These are phyloP conservation scores for Microplitis demolitor DNA, from an alignment of 1,140 invertebrate genomes.

Conservation along the genomic window DNA sequence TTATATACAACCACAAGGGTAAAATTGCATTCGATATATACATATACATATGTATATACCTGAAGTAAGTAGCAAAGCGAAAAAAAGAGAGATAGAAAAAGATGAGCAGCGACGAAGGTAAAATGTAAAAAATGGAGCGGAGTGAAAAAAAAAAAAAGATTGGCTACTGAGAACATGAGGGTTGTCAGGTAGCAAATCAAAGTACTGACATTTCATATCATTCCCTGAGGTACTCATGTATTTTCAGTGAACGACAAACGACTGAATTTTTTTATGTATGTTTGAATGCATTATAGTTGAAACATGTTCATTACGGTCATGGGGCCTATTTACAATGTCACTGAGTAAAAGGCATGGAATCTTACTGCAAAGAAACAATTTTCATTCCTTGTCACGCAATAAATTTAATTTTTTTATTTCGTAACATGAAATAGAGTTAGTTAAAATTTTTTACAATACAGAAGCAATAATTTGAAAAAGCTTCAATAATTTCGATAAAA, in stretches of 20 bases:
- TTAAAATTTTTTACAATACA: no score
- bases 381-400: no score
- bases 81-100: neutral
- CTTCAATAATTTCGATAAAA: no score
- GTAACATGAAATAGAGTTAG: no score
- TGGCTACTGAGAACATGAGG: neutral
- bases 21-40: no score
- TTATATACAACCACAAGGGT: neutral
- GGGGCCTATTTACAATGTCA: neutral
- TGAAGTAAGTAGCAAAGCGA: neutral
- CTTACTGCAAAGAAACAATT: no score
- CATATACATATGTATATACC: no score
- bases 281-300: neutral
- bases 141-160: neutral
- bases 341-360: neutral
- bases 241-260: no score
- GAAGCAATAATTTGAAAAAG: no score
- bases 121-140: neutral
- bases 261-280: neutral
- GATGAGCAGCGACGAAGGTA: neutral
- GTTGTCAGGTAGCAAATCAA: slow-evolving; percentile 12
- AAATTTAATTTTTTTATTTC: no score
- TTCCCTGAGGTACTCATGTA: neutral
- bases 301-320: neutral
- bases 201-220: neutral